Percentiles rank a stretch among this genome's conserved stretches.
Evolutionary conservation across 2,113 vertebrate species (phyloP).

Genomic region (Anolis carolinensis): DNA sequence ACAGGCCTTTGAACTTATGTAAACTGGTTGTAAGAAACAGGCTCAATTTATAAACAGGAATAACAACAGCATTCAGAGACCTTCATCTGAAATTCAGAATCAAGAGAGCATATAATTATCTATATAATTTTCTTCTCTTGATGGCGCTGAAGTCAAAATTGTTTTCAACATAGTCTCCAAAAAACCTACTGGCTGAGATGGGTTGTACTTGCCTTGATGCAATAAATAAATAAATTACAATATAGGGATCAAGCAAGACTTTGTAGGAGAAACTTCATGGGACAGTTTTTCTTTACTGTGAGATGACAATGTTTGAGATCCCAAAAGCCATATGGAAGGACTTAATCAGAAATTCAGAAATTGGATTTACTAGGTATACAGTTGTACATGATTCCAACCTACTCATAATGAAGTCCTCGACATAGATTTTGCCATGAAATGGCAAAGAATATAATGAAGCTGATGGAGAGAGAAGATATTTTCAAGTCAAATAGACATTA

Average conservation of each 20-base stretch:
- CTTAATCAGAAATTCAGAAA: neutral
- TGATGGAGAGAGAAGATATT: neutral
- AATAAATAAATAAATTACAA: neutral
- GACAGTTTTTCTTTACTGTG: neutral
- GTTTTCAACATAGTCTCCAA: neutral
- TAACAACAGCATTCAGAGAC: neutral
- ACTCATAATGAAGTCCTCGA: neutral
- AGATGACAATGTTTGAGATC: neutral
- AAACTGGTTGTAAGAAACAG: neutral
- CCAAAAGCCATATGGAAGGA: neutral
- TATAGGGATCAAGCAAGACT: neutral
- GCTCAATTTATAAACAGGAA: neutral
- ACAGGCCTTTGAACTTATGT: neutral
- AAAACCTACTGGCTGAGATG: neutral
- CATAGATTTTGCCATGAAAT: neutral
- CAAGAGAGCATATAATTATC: neutral
- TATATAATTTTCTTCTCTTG: neutral
- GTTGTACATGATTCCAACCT: neutral
- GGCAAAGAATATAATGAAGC: neutral
- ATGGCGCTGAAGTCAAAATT: neutral
- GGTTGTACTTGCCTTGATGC: neutral
- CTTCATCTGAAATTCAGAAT: neutral
- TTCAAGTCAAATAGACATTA: neutral
- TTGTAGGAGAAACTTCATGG: neutral
- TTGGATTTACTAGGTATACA: neutral